These are phyloP conservation scores for Apogon hyalosoma DNA, from an alignment of 2,797 vertebrate species.

Conservation along the genomic window DNA sequence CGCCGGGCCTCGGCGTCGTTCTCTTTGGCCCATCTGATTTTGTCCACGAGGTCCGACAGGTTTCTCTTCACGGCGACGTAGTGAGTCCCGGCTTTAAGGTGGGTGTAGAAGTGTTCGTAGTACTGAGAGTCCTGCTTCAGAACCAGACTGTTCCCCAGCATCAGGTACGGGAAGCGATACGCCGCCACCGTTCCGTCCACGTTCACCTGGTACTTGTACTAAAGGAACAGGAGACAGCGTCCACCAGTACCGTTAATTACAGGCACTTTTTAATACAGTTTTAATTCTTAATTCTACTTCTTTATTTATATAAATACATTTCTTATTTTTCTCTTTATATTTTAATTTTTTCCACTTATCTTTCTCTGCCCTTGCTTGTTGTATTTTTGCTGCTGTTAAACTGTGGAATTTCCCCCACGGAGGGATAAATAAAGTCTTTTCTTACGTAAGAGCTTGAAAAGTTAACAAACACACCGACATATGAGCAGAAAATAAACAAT, in stretches of 20 bases:
- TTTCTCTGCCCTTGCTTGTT: too few species aligned
- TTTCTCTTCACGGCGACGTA: conserved; percentile 89
- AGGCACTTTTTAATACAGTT: neutral
- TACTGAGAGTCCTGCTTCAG: conserved; percentile 93
- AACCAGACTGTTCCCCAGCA: conserved; percentile 93
- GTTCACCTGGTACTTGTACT: conserved; percentile 95
- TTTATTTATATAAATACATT: too few species aligned
- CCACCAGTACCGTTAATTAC: too few species aligned
- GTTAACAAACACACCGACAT: too few species aligned
- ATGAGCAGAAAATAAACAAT: too few species aligned
- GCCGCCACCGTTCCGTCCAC: conserved; percentile 94
- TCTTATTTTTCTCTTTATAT: too few species aligned
- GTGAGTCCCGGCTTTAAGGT: conserved; percentile 86
- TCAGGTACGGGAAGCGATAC: conserved; percentile 93
- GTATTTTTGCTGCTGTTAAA: too few species aligned
- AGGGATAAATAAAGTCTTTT: too few species aligned
- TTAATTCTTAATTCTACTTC: too few species aligned
- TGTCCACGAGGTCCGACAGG: conserved; percentile 90
- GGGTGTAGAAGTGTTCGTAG: conserved; percentile 92
- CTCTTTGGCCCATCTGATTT: conserved; percentile 91
- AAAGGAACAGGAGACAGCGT: neutral
- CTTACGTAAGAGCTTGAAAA: too few species aligned
- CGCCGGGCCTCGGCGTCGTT: conserved; percentile 84
- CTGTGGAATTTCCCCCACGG: too few species aligned
- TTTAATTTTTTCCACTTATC: too few species aligned